phyloP scores from a whole-genome alignment of 1,140 invertebrate species.

The Zaprionus vittiger region DNA sequence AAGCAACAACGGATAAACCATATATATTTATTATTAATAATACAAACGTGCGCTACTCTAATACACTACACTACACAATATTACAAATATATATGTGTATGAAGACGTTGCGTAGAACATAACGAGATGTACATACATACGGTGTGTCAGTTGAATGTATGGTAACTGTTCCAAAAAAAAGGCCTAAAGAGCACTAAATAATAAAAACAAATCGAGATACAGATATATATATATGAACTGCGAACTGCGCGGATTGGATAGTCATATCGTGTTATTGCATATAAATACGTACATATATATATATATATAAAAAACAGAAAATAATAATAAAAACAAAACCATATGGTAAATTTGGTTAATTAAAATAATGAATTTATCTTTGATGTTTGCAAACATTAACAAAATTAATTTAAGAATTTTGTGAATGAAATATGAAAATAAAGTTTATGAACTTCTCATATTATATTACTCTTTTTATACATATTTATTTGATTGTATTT shows the following conservation, averaged over 20 bases:
- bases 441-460: slow-evolving; percentile 48
- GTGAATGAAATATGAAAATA: slow-evolving; percentile 67
- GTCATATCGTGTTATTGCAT: slow-evolving; percentile 9
- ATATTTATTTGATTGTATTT: background rate
- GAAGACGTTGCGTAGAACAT: background rate
- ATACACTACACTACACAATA: background rate
- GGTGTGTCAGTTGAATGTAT: background rate
- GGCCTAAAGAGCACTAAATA: background rate
- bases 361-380: slow-evolving; percentile 51
- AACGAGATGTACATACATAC: background rate
- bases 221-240: background rate
- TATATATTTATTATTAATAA: slow-evolving; percentile 8
- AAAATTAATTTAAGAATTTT: slow-evolving; percentile 62
- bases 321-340: slow-evolving; percentile 8
- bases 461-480: background rate
- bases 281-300: slow-evolving; percentile 24
- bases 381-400: slow-evolving; percentile 56
- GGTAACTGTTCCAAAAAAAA: background rate
- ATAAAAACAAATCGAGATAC: background rate
- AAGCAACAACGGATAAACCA: background rate
- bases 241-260: background rate
- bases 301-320: slow-evolving; percentile 23
- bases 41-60: background rate
- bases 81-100: slow-evolving; percentile 6
- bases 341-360: slow-evolving; percentile 31